Base-by-base conservation (phyloP, 2,113 vertebrate genomes). In the Corythornis madagascariensis region DNA sequence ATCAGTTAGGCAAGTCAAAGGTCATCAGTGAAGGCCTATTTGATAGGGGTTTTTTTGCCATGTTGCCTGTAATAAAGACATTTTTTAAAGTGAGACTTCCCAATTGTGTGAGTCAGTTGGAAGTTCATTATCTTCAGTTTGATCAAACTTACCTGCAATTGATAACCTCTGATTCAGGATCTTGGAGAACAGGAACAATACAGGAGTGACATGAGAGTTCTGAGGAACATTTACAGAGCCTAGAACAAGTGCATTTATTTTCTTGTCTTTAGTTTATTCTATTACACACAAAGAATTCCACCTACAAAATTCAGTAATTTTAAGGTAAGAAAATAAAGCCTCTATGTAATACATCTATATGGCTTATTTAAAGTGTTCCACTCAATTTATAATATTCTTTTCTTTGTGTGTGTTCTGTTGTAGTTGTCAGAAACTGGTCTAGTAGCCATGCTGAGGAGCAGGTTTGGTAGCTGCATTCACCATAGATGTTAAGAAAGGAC, bases 301-400 rank as follows among this genome's bases (percentile, higher is more conserved):
- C 5, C 11, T 69, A 22, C 42, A 71, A 92, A 84, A 75, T 55
- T 50, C 7, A 38, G 11, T 74, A 42, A 26, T 5, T 40, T 60
- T 63, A 69, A 84, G 13, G 11, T 38, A 74, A 76, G 17, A 38
- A 86, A 67, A 74, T 43, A 18, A 82, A 79, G 2, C 16, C 38
- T 26, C 6, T 38, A 4, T 38, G 6, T 74, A 63, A 52, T 16
- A 42, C 4, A 61, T 1, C 5, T 35, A 5, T 38, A 50, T 6
- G 5, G 5, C 67, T 77, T 55, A 6, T 52, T 71, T 35, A 73
- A 83, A 12, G 2, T 53, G 9, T 61, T 81, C 24, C 2, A 45
- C 15, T 0, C 11, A 43, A 5, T 0, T 20, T 4, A 35, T 50
- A 3, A 7, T 50, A 75, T 50, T 69, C 16, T 4, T 50, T 65